Evolutionary conservation across 1,140 invertebrate genomes (phyloP), one percentile per base, ranked within the genome.

Genomic region (Drosophila carrolli): DNA sequence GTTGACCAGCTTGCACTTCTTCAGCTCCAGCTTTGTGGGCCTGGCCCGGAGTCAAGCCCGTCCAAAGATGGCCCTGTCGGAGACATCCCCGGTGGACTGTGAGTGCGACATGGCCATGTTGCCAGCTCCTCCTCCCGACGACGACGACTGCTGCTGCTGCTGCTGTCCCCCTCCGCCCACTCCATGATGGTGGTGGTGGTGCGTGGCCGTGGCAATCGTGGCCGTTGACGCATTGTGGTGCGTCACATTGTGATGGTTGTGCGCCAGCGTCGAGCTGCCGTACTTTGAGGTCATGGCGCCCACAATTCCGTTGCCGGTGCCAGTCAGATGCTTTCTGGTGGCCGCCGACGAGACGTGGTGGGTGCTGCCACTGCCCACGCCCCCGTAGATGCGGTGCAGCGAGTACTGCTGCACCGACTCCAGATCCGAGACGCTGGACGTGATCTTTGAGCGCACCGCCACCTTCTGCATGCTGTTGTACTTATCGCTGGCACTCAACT

Each of bases 41-140:
- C 91, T 63, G n/a, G 90, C 84, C 56, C 85, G 77, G 66, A 89
- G 91, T 94, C 94, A 94, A 94, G 94, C 94, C n/a, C 94, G 91
- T 55, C 94, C 94, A 76, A 94, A 92, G 91, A 94, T 94, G 62
- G 94, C 94, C 32, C 83, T 82, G 62, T 88, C 83, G 48, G 94
- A 92, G 14, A 94, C 94, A 91, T 94, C 94, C 14, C 94, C 94
- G 4, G 94, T 94, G 14, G 94, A 94, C 79, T 94, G 94, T 4
- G 94, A 94, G 83, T 94, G 94, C 4, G 94, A 93, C 74, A 94
- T 93, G 66, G 77, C 73, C 35, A 54, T 72, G 70, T 19, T 50
- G 62, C 59, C 23, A 29, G 16, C 48, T 9, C 59, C 23, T 37
- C n/a, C 48, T 9, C 56, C 14, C 11, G 51, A 19, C 10, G 66